Conservation (phyloP, 2,797 vertebrate species). For the Champsocephalus esox region DNA sequence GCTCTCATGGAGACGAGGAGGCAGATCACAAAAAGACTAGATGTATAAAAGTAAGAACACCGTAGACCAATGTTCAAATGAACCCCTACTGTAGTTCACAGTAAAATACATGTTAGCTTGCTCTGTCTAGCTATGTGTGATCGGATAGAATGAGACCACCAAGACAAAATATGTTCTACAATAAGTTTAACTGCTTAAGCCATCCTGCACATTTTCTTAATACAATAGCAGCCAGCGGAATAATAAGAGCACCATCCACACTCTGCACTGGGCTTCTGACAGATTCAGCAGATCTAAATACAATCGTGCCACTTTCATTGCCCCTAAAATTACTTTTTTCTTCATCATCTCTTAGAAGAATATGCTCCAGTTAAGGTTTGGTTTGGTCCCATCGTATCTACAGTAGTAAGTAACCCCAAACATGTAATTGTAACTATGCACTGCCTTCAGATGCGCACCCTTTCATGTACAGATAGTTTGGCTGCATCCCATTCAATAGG, state of each 20-base stretch:
- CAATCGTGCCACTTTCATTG: conserved; percentile 17
- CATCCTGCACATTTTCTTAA: conserved; percentile 2
- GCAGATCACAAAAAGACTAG: not conserved
- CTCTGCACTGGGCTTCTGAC: conserved; percentile 2
- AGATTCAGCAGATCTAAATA: conserved; percentile 46
- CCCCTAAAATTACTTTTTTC: conserved; percentile 13
- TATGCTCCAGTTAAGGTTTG: conserved; percentile 19
- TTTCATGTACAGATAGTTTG: too few species aligned
- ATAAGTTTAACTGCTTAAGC: not conserved
- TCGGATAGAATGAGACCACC: not conserved
- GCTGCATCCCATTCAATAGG: too few species aligned
- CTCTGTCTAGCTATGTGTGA: not conserved
- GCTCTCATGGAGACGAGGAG: conserved; percentile 20
- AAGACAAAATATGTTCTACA: conserved; percentile 1
- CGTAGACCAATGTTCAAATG: not conserved
- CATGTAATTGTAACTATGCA: too few species aligned
- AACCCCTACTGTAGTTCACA: not conserved
- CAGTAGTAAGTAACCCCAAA: too few species aligned
- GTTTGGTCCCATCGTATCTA: not conserved
- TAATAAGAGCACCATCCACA: conserved; percentile 21
- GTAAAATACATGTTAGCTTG: not conserved
- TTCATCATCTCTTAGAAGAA: conserved; percentile 14
- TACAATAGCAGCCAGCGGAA: conserved; percentile 17
- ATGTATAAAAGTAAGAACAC: conserved; percentile 8
- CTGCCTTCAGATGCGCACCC: too few species aligned